phyloP scores from a whole-genome alignment of 2,113 vertebrate species.

The Saccopteryx leptura region DNA sequence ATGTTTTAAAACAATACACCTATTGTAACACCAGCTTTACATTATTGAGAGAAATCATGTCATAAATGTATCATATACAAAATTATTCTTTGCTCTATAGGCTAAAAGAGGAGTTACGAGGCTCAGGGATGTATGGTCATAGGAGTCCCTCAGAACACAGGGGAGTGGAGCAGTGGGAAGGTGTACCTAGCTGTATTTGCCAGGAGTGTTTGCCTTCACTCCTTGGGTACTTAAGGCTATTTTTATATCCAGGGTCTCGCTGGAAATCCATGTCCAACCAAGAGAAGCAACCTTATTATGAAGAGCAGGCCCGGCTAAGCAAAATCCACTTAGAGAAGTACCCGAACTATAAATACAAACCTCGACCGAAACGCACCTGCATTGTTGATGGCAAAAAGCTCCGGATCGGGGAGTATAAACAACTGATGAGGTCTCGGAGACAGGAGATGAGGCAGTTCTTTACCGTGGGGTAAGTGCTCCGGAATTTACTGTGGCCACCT shows the following conservation, averaged over 20 bases:
- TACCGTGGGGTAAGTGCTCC: conserved; percentile 95
- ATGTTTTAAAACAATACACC: conserved; percentile 24
- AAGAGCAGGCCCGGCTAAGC: conserved; percentile 99
- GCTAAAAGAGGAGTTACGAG: neutral
- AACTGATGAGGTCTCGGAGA: conserved; percentile 98
- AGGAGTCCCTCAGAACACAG: neutral
- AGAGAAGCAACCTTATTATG: conserved; percentile 99
- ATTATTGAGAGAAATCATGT: neutral
- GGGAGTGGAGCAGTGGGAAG: neutral
- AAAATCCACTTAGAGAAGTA: conserved; percentile 99
- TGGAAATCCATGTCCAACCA: conserved; percentile 99
- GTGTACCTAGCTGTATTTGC: neutral
- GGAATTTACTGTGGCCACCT: neutral
- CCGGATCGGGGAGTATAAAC: conserved; percentile 99
- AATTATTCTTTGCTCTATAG: neutral
- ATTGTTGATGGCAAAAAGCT: conserved; percentile 99
- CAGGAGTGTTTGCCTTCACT: neutral
- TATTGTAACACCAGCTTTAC: conserved; percentile 32
- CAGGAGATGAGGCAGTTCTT: conserved; percentile 99
- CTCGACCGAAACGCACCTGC: conserved; percentile 99
- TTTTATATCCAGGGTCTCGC: conserved; percentile 93
- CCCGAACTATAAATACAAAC: conserved; percentile 99
- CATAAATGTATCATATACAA: neutral
- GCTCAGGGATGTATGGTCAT: neutral
- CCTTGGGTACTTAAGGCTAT: conserved; percentile 43